Evolutionary conservation across 2,888 invertebrate genomes (phyloP).

Genomic region (Agonopterix arenella): DNA sequence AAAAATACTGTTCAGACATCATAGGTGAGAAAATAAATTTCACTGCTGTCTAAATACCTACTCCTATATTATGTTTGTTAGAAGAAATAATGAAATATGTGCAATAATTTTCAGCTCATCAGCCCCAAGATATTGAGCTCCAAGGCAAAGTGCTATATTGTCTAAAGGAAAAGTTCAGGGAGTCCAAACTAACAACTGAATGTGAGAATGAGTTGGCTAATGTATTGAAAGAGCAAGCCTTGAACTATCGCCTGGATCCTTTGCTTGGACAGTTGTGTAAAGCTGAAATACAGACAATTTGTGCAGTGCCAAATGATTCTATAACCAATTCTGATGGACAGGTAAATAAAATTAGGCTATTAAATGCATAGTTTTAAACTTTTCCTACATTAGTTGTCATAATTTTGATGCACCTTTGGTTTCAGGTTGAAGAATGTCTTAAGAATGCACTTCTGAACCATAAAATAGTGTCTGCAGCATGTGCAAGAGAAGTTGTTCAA

Average conservation of each 20-base stretch:
- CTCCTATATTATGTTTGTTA: not conserved
- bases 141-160: slow-evolving; percentile 91
- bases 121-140: slow-evolving; percentile 81
- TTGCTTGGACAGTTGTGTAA: slow-evolving; percentile 88
- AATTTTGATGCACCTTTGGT: not conserved
- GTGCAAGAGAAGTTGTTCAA: slow-evolving; percentile 90
- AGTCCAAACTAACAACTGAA: slow-evolving; percentile 81
- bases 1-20: slow-evolving; percentile 73
- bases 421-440: slow-evolving; percentile 91
- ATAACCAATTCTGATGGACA: slow-evolving; percentile 66
- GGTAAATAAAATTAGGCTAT: slow-evolving; percentile 28
- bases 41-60: not conserved
- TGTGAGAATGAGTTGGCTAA: slow-evolving; percentile 91
- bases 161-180: slow-evolving; percentile 87
- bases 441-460: slow-evolving; percentile 88
- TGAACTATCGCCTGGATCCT: slow-evolving; percentile 94
- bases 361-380: not conserved
- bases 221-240: slow-evolving; percentile 90
- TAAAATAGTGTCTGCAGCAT: slow-evolving; percentile 84
- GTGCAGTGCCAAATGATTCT: slow-evolving; percentile 64
- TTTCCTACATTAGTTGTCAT: not conserved
- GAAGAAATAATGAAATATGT: too few relatives aligned
- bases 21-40: slow-evolving; percentile 43
- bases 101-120: slow-evolving; percentile 38
- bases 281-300: slow-evolving; percentile 82